phyloP scores from a whole-genome alignment of 2,113 vertebrate genomes.

The Sminthopsis crassicaudata region DNA sequence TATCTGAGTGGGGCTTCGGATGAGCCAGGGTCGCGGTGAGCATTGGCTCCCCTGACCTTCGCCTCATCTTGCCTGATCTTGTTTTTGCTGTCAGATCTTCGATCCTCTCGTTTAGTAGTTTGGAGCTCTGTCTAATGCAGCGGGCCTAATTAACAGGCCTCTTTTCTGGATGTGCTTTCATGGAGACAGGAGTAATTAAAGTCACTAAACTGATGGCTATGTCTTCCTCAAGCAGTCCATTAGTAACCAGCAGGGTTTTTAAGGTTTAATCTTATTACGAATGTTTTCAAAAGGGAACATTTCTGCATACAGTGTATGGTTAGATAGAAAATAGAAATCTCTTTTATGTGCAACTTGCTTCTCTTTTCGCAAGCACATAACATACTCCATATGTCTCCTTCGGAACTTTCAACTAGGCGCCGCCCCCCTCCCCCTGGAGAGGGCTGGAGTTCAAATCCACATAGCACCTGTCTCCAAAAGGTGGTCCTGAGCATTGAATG shows the following conservation, averaged over 20 bases:
- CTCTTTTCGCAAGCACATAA: background rate
- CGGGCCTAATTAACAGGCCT: too few relatives aligned
- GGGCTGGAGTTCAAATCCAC: conserved; percentile 35
- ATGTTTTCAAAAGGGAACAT: background rate
- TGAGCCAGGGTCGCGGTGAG: too few relatives aligned
- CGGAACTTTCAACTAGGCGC: background rate
- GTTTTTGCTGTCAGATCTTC: too few relatives aligned
- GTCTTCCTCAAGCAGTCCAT: too few relatives aligned
- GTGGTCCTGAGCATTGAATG: conserved; percentile 55
- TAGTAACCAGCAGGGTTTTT: too few relatives aligned
- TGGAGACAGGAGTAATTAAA: background rate
- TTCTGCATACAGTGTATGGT: background rate
- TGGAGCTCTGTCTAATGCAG: too few relatives aligned
- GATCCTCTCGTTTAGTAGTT: too few relatives aligned
- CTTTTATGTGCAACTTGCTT: background rate
- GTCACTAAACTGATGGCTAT: background rate
- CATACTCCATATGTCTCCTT: background rate
- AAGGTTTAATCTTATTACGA: too few relatives aligned
- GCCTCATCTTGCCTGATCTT: too few relatives aligned
- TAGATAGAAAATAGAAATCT: background rate
- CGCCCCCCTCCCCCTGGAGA: background rate
- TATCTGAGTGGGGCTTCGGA: background rate
- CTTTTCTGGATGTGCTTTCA: background rate
- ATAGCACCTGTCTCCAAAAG: conserved; percentile 14
- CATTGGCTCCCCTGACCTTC: background rate